Evolutionary conservation across 2,888 invertebrate species (phyloP).

Genomic region (Athrips mouffetella): DNA sequence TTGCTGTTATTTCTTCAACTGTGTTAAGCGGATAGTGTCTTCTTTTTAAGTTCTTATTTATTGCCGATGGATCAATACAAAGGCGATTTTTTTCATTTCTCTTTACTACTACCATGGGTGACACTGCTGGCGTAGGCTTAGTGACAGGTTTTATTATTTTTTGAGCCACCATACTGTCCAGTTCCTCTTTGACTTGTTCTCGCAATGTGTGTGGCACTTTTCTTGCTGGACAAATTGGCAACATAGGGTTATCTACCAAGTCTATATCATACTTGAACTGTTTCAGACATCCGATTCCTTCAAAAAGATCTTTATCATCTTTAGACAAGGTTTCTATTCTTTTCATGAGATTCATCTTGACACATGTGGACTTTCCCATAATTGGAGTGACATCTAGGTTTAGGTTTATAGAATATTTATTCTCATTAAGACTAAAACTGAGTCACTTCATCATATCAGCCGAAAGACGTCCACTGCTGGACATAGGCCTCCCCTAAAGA

Average conservation of each 20-base stretch:
- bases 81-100: conserved; percentile 15
- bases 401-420: too few species aligned
- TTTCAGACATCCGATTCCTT: conserved; percentile 17
- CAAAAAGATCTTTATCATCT: conserved; percentile 10
- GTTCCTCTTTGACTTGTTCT: conserved; percentile 13
- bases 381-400: conserved; percentile 11
- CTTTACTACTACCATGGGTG: conserved; percentile 15
- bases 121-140: conserved; percentile 15
- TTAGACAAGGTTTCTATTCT: neutral
- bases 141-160: conserved; percentile 11
- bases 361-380: conserved; percentile 11
- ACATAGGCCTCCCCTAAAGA: too few species aligned
- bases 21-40: conserved; percentile 11
- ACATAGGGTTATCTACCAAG: conserved; percentile 16
- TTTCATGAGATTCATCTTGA: conserved; percentile 4
- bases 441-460: too few species aligned
- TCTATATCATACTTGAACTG: conserved; percentile 15
- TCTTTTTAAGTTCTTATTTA: conserved; percentile 16
- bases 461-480: too few species aligned
- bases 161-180: conserved; percentile 11
- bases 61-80: conserved; percentile 15
- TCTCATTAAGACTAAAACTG: too few species aligned
- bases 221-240: conserved; percentile 17
- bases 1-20: conserved; percentile 14
- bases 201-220: conserved; percentile 16